These are phyloP conservation scores for Zootoca vivipara DNA, from an alignment of 2,113 vertebrate species.

Conservation along the genomic window DNA sequence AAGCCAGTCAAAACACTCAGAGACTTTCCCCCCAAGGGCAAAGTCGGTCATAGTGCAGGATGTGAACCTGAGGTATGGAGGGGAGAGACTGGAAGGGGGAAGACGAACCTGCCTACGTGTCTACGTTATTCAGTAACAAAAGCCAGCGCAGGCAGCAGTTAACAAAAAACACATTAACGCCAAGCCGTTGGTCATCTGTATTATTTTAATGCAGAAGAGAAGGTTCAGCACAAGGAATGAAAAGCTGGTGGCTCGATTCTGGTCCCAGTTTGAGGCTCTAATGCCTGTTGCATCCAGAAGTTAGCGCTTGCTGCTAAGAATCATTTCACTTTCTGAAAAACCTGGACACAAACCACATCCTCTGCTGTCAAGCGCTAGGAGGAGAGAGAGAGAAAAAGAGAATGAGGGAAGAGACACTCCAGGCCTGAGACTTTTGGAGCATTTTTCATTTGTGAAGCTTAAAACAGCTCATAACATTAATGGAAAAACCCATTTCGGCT, in stretches of 20 bases:
- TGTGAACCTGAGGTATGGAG: background rate
- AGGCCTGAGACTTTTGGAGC: background rate
- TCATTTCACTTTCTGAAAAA: constrained; percentile 88
- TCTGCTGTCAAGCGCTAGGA: constrained; percentile 88
- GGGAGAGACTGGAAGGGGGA: background rate
- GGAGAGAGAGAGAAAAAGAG: background rate
- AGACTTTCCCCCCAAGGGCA: no score
- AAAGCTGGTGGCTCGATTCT: background rate
- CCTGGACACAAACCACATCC: constrained; percentile 84
- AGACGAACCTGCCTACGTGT: background rate
- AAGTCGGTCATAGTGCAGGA: background rate
- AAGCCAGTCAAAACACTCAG: no score
- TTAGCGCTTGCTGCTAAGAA: background rate
- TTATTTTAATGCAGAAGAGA: background rate
- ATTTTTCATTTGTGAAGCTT: background rate
- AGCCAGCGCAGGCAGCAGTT: background rate
- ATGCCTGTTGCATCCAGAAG: background rate
- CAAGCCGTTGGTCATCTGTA: background rate
- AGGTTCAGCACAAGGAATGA: background rate
- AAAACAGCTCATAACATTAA: background rate
- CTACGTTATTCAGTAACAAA: background rate
- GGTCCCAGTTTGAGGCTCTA: background rate
- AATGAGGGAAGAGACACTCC: background rate
- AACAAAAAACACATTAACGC: constrained; percentile 30
- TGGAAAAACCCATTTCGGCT: background rate